Percentiles rank a stretch among this genome's conserved stretches.
Evolutionary conservation across 2,797 vertebrate genomes (phyloP).

Genomic region (Poecile montanus): DNA sequence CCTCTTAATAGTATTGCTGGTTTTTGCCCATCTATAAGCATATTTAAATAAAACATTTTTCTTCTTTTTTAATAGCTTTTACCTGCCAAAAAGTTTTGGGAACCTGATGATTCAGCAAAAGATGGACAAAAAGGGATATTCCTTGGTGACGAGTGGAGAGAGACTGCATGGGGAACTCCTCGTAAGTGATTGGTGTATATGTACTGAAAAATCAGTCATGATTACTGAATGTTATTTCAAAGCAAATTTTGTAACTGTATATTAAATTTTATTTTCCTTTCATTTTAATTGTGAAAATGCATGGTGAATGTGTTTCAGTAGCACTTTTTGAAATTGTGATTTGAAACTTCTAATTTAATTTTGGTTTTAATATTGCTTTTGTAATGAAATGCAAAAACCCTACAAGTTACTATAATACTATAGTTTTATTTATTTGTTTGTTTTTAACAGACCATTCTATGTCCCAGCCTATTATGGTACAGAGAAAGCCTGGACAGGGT

Average conservation of each 20-base stretch:
- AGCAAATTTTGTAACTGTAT: not conserved
- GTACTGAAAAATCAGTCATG: not conserved
- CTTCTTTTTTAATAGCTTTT: slow-evolving; percentile 83
- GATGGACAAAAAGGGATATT: slow-evolving; percentile 98
- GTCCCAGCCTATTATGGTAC: slow-evolving; percentile 99
- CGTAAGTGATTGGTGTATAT: slow-evolving; percentile 82
- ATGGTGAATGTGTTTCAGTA: not conserved
- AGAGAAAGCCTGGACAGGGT: slow-evolving; percentile 95
- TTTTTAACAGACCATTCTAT: slow-evolving; percentile 93
- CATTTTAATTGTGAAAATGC: not conserved
- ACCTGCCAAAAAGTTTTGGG: slow-evolving; percentile 98
- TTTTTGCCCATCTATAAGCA: not conserved
- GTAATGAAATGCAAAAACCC: not conserved
- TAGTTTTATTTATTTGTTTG: slow-evolving; percentile 27
- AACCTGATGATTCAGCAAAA: slow-evolving; percentile 96
- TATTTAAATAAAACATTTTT: slow-evolving; percentile 1
- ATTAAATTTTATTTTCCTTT: not conserved
- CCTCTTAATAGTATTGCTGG: not conserved
- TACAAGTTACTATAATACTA: not conserved
- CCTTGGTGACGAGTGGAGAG: slow-evolving; percentile 97
- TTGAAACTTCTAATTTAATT: not conserved
- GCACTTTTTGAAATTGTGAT: not conserved
- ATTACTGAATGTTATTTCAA: not conserved
- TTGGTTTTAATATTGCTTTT: not conserved
- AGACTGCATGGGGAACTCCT: slow-evolving; percentile 95